These are phyloP conservation scores for Eurystomus gularis DNA, from an alignment of 2,113 vertebrate species.

Conservation along the genomic window DNA sequence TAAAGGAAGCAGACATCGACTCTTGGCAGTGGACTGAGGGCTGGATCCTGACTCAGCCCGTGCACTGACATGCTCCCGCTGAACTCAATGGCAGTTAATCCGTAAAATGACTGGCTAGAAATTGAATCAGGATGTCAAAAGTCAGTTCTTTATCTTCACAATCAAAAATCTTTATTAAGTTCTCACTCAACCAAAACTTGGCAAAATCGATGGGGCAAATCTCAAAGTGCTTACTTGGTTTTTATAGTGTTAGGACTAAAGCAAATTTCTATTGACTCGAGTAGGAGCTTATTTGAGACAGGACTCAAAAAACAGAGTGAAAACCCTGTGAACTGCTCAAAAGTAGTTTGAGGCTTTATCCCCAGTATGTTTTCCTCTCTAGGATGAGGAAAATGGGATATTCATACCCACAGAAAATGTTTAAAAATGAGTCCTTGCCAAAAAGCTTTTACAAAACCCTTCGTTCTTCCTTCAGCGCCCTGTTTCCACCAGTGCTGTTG, in stretches of 20 bases:
- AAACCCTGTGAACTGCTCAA: not conserved
- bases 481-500: not conserved
- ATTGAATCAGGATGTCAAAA: slow-evolving; percentile 56
- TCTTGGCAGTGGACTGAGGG: not conserved
- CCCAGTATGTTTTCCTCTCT: not conserved
- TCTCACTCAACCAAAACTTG: slow-evolving; percentile 56
- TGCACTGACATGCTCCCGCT: not conserved
- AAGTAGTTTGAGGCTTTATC: not conserved
- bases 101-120: not conserved
- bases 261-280: slow-evolving; percentile 27
- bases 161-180: slow-evolving; percentile 62
- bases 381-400: not conserved
- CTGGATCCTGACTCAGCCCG: slow-evolving; percentile 21
- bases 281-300: not conserved
- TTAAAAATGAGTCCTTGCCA: not conserved
- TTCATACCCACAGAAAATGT: not conserved
- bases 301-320: not conserved
- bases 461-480: not conserved
- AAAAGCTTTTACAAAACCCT: not conserved
- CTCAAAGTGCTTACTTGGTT: slow-evolving; percentile 18
- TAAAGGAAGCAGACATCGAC: not conserved
- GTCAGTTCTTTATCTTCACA: slow-evolving; percentile 54
- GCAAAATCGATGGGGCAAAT: slow-evolving; percentile 59
- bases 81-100: slow-evolving; percentile 43
- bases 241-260: slow-evolving; percentile 1